Base-by-base conservation (phyloP, 2,888 invertebrate species). In the Argynnis bischoffii region DNA sequence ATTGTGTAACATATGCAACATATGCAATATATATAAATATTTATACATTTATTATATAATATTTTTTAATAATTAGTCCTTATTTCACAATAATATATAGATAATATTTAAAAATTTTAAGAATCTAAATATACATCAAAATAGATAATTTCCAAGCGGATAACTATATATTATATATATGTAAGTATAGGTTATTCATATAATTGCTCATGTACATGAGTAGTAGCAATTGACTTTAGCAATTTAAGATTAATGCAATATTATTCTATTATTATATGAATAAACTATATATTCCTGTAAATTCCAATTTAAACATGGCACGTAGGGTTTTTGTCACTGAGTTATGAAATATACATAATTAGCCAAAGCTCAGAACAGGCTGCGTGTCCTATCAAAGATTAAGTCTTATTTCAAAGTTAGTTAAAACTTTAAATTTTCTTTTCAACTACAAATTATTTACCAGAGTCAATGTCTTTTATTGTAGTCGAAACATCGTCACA, bases 271-370 rank as follows among this genome's bases (percentile, higher is more conserved):
- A 64, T 60, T 53, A 63, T 67, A 61, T 66, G 50, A 55, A 63
- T 64, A 53, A 15, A 60, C 55, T 63, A 64, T 64, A 54, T 61
- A 64, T 66, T 56, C 71, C 71, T 71, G 71, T 66, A 69, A 60
- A 55, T 66, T 71, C 71, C 71, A 69, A 69, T 71, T 66, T 61
- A 64, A 66, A 56, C 46, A 47, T 67, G 64, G 66, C 69, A 69
- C 69, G 60, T 47, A 53, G 31, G 41, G 54, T 54, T 48, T 35
- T 6, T 55, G 31, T 31, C 41, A 14, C 15, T 54, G 21, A 35
- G 47, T 47, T 16, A 35, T 6, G 8, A 35, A 35, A 35, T 35
- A 35, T 35, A 46, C 18, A 46, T 15, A 3, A 18, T 46, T 18
- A 21, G 21, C 46, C 56, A 57, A 46, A 46, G 21, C 21, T 48